Percentiles rank a stretch among this genome's conserved stretches.
Conservation (phyloP, 2,888 invertebrate genomes). For the Drepanosiphum platanoidis region DNA sequence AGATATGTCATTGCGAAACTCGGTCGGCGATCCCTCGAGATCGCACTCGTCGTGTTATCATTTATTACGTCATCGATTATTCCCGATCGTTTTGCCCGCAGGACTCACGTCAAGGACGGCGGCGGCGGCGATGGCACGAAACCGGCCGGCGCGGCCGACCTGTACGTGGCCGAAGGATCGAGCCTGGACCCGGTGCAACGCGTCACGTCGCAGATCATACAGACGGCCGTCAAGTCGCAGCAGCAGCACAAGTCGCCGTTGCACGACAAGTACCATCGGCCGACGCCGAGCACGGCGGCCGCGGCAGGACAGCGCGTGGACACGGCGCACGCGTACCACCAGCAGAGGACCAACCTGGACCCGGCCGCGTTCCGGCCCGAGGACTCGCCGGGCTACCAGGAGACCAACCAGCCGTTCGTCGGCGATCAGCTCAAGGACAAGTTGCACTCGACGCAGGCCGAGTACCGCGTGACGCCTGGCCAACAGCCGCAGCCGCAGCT, state of each 20-base stretch:
- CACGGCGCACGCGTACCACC: conserved; percentile 62
- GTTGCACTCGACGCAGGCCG: conserved; percentile 44
- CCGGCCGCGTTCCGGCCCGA: conserved; percentile 61
- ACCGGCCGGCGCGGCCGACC: not conserved
- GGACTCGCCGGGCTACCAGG: conserved; percentile 59
- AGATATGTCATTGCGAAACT: not conserved
- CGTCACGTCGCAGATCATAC: conserved; percentile 57
- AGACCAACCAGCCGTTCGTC: conserved; percentile 61
- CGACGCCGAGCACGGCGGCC: conserved; percentile 54
- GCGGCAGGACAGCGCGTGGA: conserved; percentile 45
- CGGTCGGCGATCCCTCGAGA: too few species aligned
- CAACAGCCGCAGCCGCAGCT: not conserved
- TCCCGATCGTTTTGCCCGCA: not conserved
- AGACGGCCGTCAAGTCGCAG: conserved; percentile 57
- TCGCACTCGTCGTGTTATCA: too few species aligned
- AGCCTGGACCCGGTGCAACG: conserved; percentile 47
- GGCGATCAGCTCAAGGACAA: conserved; percentile 57
- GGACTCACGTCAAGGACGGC: conserved; percentile 40
- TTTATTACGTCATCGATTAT: too few species aligned
- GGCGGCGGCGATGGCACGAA: not conserved
- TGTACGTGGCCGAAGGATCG: conserved; percentile 50
- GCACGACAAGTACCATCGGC: conserved; percentile 63
- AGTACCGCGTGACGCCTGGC: conserved; percentile 37
- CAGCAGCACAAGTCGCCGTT: conserved; percentile 61
- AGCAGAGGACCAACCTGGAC: conserved; percentile 58